phyloP scores from a whole-genome alignment of 2,113 vertebrate species.

The Amia ocellicauda region DNA sequence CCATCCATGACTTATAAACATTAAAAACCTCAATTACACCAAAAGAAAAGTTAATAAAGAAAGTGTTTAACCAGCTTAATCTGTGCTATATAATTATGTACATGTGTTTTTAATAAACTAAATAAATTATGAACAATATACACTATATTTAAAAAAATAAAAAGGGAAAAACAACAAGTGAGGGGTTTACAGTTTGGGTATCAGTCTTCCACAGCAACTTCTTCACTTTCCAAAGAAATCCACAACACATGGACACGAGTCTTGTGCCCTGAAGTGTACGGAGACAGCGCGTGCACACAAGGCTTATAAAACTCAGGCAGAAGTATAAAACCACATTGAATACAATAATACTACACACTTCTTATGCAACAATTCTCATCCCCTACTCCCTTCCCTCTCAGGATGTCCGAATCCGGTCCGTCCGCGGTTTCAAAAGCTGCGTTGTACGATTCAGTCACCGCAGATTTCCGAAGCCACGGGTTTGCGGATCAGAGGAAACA shows the following conservation, averaged over 20 bases:
- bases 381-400: no score
- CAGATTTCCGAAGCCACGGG: no score
- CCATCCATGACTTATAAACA: slow-evolving; percentile 32
- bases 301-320: slow-evolving; percentile 11
- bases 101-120: slow-evolving; percentile 46
- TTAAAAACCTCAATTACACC: slow-evolving; percentile 36
- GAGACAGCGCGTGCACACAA: slow-evolving; percentile 18
- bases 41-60: slow-evolving; percentile 31
- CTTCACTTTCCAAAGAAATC: neutral
- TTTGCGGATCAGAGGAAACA: no score
- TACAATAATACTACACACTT: slow-evolving; percentile 51
- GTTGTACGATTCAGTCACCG: no score
- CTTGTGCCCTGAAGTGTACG: slow-evolving; percentile 41
- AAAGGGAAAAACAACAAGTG: slow-evolving; percentile 42
- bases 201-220: slow-evolving; percentile 27
- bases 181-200: slow-evolving; percentile 20
- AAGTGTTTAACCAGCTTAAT: slow-evolving; percentile 22
- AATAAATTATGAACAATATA: slow-evolving; percentile 59
- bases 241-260: slow-evolving; percentile 13
- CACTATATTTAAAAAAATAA: slow-evolving; percentile 37
- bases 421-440: no score
- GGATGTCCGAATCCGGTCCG: no score
- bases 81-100: slow-evolving; percentile 48
- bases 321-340: slow-evolving; percentile 19
- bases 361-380: neutral